phyloP scores from a whole-genome alignment of 2,113 vertebrate species.

The Daphoenositta chrysoptera region DNA sequence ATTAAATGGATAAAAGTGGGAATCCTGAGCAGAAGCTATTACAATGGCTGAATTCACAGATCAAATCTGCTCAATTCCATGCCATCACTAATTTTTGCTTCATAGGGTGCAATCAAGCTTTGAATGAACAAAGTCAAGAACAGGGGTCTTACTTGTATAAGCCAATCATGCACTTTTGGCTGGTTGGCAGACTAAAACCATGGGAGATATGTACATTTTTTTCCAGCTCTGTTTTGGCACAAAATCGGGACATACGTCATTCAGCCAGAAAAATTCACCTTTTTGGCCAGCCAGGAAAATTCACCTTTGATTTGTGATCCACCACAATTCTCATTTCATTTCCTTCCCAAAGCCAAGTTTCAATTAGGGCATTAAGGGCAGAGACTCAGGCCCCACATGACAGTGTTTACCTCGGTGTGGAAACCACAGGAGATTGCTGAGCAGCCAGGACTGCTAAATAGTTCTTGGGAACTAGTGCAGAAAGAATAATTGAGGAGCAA shows the following conservation, averaged over 20 bases:
- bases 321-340: background rate
- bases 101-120: background rate
- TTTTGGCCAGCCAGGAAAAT: background rate
- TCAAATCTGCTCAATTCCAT: background rate
- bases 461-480: background rate
- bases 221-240: background rate
- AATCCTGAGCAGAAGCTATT: background rate
- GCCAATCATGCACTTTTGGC: background rate
- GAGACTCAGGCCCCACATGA: background rate
- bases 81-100: background rate
- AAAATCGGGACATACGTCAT: background rate
- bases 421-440: background rate
- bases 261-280: background rate
- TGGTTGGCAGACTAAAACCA: background rate
- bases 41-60: background rate
- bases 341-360: background rate
- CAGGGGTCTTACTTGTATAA: background rate
- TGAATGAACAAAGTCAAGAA: background rate
- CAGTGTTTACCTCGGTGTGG: background rate
- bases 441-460: background rate
- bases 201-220: background rate
- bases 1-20: background rate
- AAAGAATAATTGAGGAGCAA: background rate
- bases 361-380: background rate
- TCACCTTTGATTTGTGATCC: background rate